Base-by-base conservation (phyloP, 2,113 vertebrate genomes). In the Ancistrus triradiatus region DNA sequence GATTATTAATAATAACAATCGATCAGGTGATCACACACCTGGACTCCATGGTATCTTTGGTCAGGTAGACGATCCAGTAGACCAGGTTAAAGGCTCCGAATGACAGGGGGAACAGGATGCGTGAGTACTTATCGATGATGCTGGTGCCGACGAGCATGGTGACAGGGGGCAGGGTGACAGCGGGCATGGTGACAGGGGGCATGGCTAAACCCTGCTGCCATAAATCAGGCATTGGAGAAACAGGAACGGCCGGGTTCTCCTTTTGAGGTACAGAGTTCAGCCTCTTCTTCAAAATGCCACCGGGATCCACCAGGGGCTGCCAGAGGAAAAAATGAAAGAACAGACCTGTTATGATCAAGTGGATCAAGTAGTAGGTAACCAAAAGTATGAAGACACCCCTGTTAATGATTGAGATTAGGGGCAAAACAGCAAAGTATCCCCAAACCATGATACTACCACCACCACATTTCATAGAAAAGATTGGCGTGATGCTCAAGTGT, bases 61-160 rank as follows among this genome's bases (percentile, higher is more conserved):
- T 95, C 78, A 97, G 93, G 76, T 97, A 97, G 74, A 97, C 93
- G 6, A 97, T 87, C 95, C 95, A 97, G 80, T 97, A 97, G 9
- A 97, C 93, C 58, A 97, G 84, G 81, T 97, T 97, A 83, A 97
- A 97, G 74, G 93, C 95, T 60, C 93, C 93, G 75, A 97, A 97
- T 1, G 92, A 93, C 66, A 97, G 89, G 0, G 95, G 95, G 24
- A 97, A 97, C 57, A 97, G 93, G 63, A 97, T 93, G 77, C 95
- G 91, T 10, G 95, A 95, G 77, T 97, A 97, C 63, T 96, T 91
- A 72, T 97, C 95, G 63, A 97, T 97, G 89, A 95, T 97, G 80
- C 95, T 97, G 43, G 92, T 92, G 10, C 89, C 91, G 38, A 87
- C 90, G 50, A 88, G 74, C 7, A 78, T 65, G 18, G 79, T 73